These are phyloP conservation scores for Chaetura pelagica DNA, from an alignment of 2,113 vertebrate genomes.

Conservation along the genomic window DNA sequence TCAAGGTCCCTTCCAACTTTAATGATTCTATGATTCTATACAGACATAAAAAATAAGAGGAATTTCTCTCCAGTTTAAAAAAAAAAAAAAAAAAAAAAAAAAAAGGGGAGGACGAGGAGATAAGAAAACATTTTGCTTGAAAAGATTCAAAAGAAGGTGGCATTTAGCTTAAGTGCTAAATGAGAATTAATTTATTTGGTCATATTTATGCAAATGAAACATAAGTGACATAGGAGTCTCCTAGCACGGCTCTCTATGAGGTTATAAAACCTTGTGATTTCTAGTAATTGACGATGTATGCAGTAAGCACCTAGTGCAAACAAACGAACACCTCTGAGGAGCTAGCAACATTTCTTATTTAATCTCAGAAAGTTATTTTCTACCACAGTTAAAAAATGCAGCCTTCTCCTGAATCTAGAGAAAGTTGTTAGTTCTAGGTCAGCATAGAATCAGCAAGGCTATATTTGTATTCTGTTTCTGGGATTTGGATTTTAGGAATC, in stretches of 20 bases:
- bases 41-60: not conserved
- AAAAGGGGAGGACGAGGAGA: accelerated
- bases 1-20: too few species aligned
- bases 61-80: not conserved
- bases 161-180: not conserved
- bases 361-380: not conserved
- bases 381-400: not conserved
- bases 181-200: not conserved
- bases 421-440: not conserved
- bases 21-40: too few species aligned
- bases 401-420: not conserved
- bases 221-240: too few species aligned
- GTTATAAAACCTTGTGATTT: not conserved
- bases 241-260: not conserved
- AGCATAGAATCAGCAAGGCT: not conserved
- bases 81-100: too few species aligned
- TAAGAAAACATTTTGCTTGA: not conserved
- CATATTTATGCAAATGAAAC: not conserved
- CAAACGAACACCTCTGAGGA: not conserved
- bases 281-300: not conserved
- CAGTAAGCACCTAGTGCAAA: not conserved
- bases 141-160: not conserved
- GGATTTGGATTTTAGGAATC: not conserved
- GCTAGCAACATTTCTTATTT: not conserved
- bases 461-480: not conserved